Conservation (phyloP, 2,888 invertebrate species). For the Volucella inanis region DNA sequence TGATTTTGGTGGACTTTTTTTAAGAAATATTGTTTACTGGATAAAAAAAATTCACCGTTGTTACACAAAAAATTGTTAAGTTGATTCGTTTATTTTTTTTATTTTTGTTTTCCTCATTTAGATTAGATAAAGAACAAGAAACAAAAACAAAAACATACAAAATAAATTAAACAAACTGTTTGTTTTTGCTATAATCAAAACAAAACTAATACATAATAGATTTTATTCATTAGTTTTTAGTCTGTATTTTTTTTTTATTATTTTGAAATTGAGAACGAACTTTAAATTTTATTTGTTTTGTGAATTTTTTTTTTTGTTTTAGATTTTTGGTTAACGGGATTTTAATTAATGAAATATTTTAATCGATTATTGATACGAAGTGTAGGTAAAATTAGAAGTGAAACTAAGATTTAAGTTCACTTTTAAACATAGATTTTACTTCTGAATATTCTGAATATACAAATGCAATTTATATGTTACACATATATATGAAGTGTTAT, state of each 20-base stretch:
- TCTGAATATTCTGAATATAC: slow-evolving; percentile 1
- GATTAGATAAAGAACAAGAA: not conserved
- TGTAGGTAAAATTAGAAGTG: slow-evolving; percentile 1
- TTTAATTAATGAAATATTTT: slow-evolving; percentile 15
- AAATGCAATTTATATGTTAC: slow-evolving; percentile 16
- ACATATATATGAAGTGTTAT: not conserved
- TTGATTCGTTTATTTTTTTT: not conserved
- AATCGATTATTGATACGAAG: not conserved
- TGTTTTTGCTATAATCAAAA: slow-evolving; percentile 19
- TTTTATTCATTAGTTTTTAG: not conserved
- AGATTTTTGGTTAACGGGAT: slow-evolving; percentile 50
- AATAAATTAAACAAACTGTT: slow-evolving; percentile 24
- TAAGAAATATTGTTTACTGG: slow-evolving; percentile 18
- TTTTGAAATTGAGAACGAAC: slow-evolving; percentile 25
- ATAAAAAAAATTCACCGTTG: slow-evolving; percentile 21
- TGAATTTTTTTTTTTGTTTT: slow-evolving; percentile 19
- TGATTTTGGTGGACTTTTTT: slow-evolving; percentile 27
- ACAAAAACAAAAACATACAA: slow-evolving; percentile 3
- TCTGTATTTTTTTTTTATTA: too few species aligned
- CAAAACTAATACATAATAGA: slow-evolving; percentile 12
- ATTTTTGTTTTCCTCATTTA: slow-evolving; percentile 26
- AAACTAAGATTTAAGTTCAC: not conserved
- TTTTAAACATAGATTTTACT: slow-evolving; percentile 24
- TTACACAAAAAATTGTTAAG: slow-evolving; percentile 31
- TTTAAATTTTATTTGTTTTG: not conserved